Conservation (phyloP, 2,888 invertebrate species). For the Philopedon plagiatum region DNA sequence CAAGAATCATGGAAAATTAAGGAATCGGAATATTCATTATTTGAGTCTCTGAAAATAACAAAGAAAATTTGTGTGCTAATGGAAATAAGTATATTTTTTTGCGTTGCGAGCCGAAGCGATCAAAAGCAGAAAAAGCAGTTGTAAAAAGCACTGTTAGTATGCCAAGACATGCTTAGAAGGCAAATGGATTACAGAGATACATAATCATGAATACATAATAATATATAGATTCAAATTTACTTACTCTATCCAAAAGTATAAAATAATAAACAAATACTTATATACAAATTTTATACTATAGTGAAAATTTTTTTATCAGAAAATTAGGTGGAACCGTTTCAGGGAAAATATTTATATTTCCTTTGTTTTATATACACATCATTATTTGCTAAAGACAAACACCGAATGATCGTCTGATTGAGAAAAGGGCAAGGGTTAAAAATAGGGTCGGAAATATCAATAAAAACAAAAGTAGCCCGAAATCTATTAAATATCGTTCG, state of each 20-base stretch:
- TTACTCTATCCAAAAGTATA: too few species aligned
- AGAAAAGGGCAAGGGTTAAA: conserved; percentile 10
- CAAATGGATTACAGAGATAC: neutral
- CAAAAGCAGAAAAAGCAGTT: neutral
- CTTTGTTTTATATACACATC: neutral
- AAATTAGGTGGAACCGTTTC: too few species aligned
- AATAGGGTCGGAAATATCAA: neutral
- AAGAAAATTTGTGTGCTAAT: conserved; percentile 32
- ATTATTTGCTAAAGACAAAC: neutral
- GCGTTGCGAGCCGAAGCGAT: neutral
- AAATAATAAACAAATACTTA: too few species aligned
- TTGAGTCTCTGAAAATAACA: conserved; percentile 43
- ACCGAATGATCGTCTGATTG: neutral
- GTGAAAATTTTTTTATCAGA: too few species aligned
- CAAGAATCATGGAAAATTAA: conserved; percentile 35
- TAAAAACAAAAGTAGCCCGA: conserved; percentile 11
- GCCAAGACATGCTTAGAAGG: too few species aligned
- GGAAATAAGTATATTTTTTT: conserved; percentile 27
- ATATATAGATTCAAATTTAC: too few species aligned
- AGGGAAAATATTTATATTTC: too few species aligned
- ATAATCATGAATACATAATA: too few species aligned
- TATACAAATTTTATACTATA: too few species aligned
- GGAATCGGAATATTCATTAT: conserved; percentile 46
- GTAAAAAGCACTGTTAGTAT: neutral
- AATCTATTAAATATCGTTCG: conserved; percentile 9